Evolutionary conservation across 2,797 vertebrate genomes (phyloP), one percentile per base, ranked within the genome.

Genomic region (Xenentodon cancila): DNA sequence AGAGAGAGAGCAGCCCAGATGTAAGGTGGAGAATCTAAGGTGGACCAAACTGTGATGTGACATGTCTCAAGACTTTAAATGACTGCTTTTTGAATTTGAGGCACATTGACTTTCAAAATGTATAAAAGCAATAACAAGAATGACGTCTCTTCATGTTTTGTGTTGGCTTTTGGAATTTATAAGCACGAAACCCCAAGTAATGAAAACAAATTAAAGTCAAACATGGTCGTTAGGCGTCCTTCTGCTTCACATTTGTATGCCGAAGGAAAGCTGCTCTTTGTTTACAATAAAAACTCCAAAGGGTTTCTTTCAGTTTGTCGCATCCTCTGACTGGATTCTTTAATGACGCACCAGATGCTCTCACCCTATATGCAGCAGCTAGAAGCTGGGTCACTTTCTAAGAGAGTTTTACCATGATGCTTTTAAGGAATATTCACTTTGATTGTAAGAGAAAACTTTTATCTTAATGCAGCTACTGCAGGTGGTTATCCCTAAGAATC

Each of bases 311-410:
- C 61, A 61, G 34, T 69, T 60, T 70, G 77, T 53, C 34, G 37
- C 51, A 75, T 77, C 81, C 80, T 81, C 59, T 79, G 71, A 71
- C 73, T 79, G 68, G 47, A 68, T 46, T 46, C 67, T 73, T 61
- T 80, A 79, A 87, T 86, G 79, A 80, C 67, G 78, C 61, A 73
- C 62, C 82, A 84, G 74, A 90, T 88, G 81, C 68, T 81, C 62
- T 65, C 15, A 7, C 59, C 56, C 32, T 46, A 74, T 75, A 68
- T 80, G 61, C 77, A 13, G 57, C 44, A 61, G 64, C 55, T 52
- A 34, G 46, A 65, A 69, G 48, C 32, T 67, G 16, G 46, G n/a
- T 50, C 19, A 9, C 44, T 3, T 19, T 46, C 44, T n/a, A 4
- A 46, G 44, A 19, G n/a, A 17, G 9, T 18, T n/a, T 18, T n/a